Evolutionary conservation across 1,140 invertebrate genomes (phyloP).

Genomic region (Anthonomus grandis): DNA sequence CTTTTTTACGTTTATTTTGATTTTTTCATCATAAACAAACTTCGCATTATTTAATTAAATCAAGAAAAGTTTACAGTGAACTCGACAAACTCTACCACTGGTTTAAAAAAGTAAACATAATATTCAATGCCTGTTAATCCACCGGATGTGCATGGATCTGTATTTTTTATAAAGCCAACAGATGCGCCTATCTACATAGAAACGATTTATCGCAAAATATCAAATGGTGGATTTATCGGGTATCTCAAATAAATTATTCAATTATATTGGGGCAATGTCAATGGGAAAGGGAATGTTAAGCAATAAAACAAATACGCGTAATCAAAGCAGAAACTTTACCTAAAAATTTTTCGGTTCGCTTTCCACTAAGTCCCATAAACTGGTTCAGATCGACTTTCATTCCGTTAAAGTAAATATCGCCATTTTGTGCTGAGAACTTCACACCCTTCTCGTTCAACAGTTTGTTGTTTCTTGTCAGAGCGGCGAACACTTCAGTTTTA

Average conservation of each 20-base stretch:
- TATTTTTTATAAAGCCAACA: neutral
- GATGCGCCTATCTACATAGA: too few relatives aligned
- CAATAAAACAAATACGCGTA: too few relatives aligned
- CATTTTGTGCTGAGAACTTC: constrained; percentile 31
- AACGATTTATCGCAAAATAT: too few relatives aligned
- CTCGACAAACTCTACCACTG: neutral
- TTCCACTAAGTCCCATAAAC: constrained; percentile 29
- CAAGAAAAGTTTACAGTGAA: neutral
- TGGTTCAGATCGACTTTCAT: constrained; percentile 34
- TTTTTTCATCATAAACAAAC: neutral
- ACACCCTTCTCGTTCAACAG: constrained; percentile 37
- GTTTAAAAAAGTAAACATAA: neutral
- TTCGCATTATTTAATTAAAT: neutral
- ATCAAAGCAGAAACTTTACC: too few relatives aligned
- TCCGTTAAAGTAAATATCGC: constrained; percentile 38
- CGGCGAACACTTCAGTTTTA: constrained; percentile 40
- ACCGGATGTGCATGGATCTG: neutral
- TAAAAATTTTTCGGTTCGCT: constrained; percentile 20
- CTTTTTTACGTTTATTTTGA: neutral
- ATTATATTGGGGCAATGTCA: too few relatives aligned
- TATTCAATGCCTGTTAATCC: neutral
- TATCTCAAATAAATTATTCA: neutral
- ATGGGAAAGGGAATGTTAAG: too few relatives aligned
- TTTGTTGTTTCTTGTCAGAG: constrained; percentile 38
- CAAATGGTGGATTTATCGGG: neutral